These are phyloP conservation scores for Promerops cafer DNA, from an alignment of 2,113 vertebrate genomes.

Conservation along the genomic window DNA sequence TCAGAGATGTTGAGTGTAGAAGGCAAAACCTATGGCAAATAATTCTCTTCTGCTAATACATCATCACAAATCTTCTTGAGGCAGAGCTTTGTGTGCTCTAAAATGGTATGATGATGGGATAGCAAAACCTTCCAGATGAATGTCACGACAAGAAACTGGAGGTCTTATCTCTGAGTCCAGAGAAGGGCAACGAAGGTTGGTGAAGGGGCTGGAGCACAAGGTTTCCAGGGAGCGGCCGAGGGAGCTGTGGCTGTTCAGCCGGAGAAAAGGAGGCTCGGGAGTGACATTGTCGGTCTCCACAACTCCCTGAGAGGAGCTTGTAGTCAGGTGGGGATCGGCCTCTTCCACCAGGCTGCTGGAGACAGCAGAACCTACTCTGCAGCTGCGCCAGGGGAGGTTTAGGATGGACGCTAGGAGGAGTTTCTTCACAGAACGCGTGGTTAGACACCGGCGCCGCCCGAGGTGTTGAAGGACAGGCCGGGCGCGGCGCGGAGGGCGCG, in stretches of 20 bases:
- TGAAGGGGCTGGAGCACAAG: neutral
- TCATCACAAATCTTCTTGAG: neutral
- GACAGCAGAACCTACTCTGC: rapidly evolving
- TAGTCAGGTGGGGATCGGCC: no score
- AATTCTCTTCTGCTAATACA: neutral
- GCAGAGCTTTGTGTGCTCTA: neutral
- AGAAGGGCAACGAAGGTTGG: rapidly evolving
- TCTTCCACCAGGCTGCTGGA: neutral
- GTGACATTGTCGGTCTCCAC: no score
- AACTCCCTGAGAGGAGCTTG: neutral
- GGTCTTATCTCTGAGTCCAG: neutral
- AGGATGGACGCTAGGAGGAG: neutral
- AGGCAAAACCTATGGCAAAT: neutral
- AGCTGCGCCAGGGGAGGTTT: rapidly evolving
- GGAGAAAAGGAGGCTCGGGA: neutral
- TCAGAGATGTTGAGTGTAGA: neutral
- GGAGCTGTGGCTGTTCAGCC: neutral
- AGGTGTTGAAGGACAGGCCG: no score
- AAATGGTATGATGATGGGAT: rapidly evolving
- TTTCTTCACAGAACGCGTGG: rapidly evolving
- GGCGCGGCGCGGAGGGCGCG: no score
- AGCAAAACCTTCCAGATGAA: neutral
- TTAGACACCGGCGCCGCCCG: rapidly evolving
- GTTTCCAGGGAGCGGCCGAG: neutral
- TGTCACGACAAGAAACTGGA: no score